A percentile compares a stretch with the other conserved stretches of the same genome.
Evolutionary conservation across 2,888 invertebrate species (phyloP).

Genomic region (Melitaea athalia): DNA sequence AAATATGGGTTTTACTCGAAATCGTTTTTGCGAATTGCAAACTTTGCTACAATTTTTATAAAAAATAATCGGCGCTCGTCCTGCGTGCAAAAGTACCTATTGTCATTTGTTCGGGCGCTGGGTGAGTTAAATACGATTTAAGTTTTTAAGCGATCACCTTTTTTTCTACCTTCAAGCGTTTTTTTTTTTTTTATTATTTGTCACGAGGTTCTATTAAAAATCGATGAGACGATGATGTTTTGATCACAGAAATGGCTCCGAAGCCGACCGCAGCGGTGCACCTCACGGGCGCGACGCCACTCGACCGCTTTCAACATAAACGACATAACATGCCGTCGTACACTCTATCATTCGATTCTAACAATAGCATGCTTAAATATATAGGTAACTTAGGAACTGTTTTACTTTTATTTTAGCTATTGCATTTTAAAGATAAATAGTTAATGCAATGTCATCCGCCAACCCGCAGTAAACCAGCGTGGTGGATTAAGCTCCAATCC

Average conservation of each 20-base stretch:
- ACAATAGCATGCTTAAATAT: background rate
- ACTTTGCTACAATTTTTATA: background rate
- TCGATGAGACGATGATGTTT: conserved; percentile 28
- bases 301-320: background rate
- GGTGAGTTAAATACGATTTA: too few relatives aligned
- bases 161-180: background rate
- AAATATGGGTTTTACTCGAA: background rate
- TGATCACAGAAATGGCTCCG: conserved; percentile 14
- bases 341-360: background rate
- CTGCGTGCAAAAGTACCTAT: too few relatives aligned
- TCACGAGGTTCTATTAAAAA: conserved; percentile 18
- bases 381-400: background rate
- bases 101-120: too few relatives aligned
- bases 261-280: background rate
- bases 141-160: background rate
- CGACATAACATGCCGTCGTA: background rate
- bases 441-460: too few relatives aligned
- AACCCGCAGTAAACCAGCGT: too few relatives aligned
- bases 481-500: too few relatives aligned
- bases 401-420: too few relatives aligned
- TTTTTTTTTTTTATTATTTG: background rate
- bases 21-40: background rate
- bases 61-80: background rate
- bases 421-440: too few relatives aligned
- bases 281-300: background rate